Base-by-base conservation (phyloP, 2,888 invertebrate genomes). In the Caprella mutica region DNA sequence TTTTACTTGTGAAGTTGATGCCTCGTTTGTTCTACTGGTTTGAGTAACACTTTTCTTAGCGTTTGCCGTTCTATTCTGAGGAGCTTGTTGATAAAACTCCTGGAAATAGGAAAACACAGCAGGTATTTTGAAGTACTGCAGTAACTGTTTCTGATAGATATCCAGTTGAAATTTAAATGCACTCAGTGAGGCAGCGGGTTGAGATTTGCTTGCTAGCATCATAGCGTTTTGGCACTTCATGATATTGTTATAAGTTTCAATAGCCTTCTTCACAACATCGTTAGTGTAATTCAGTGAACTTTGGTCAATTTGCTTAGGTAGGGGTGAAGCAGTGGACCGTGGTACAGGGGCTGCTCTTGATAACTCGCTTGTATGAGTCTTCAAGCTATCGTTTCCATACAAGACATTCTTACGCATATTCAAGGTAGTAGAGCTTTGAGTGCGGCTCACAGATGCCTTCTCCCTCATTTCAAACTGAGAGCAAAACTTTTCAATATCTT, bases 81-180 rank as follows among this genome's bases (percentile, higher is more conserved):
- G n/a, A n/a, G n/a, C n/a, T 23, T 50, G 38, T 51, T 64, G 60
- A 12, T 58, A 48, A n/a, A 58, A 53, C 8, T 52, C 40, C 4
- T 58, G 58, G 53, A 64, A 64, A 40, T 60, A 64, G 38, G 60
- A 60, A 26, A 60, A 55, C 5, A 64, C 60, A 33, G 55, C 44
- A 3, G 58, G 58, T n/a, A 58, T 56, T 24, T 54, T 52, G 14
- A 60, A 33, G 24, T 60, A 64, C 50, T 56, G 57, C 21, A 60
- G 26, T 19, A 64, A 35, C 23, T 64, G 55, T 9, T 26, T 27
- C 29, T 60, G 55, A 26, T 53, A 58, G 26, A 40, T 40, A n/a
- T 64, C 60, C 14, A 60, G 38, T 29, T 64, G 55, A 29, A 55
- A 42, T 24, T 55, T 48, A 38, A 56, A 51, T 21, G 39, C 43